A percentile compares a stretch with the other conserved stretches of the same genome.
phyloP scores from a whole-genome alignment of 2,797 vertebrate species.

The Notoglanidium macrostoma region DNA sequence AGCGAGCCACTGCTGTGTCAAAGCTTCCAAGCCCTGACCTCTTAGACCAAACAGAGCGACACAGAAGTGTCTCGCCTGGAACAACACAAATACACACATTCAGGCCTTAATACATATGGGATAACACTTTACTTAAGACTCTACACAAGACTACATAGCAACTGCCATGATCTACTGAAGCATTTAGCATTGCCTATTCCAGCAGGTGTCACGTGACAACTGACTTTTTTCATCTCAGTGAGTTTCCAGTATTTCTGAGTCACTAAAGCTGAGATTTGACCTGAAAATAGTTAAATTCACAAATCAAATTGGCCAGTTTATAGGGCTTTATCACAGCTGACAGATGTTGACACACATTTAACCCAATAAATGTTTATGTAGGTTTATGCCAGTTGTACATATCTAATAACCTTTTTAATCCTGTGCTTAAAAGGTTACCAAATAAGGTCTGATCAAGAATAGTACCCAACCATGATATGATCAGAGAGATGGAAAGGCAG shows the following conservation, averaged over 20 bases:
- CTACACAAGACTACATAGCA: neutral
- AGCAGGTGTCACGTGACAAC: neutral
- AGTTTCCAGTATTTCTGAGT: neutral
- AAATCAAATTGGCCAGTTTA: neutral
- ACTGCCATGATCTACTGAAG: neutral
- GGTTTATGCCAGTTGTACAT: neutral
- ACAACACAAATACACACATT: neutral
- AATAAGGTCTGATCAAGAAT: neutral
- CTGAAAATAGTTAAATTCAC: neutral
- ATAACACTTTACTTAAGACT: neutral
- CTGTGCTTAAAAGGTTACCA: neutral
- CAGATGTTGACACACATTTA: neutral
- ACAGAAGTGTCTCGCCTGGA: constrained; percentile 76
- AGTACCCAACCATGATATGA: neutral
- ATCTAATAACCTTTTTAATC: neutral
- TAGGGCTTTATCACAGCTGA: neutral
- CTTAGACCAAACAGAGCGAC: constrained; percentile 86
- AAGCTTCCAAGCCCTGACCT: constrained; percentile 66
- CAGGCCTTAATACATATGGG: neutral
- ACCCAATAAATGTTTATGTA: neutral
- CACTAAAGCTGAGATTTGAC: neutral
- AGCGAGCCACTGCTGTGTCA: constrained; percentile 65
- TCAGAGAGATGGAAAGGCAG: neutral
- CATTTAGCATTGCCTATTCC: neutral
- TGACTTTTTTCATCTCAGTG: neutral